Conservation (phyloP, 2,113 vertebrate genomes). For the Blennius ocellaris region DNA sequence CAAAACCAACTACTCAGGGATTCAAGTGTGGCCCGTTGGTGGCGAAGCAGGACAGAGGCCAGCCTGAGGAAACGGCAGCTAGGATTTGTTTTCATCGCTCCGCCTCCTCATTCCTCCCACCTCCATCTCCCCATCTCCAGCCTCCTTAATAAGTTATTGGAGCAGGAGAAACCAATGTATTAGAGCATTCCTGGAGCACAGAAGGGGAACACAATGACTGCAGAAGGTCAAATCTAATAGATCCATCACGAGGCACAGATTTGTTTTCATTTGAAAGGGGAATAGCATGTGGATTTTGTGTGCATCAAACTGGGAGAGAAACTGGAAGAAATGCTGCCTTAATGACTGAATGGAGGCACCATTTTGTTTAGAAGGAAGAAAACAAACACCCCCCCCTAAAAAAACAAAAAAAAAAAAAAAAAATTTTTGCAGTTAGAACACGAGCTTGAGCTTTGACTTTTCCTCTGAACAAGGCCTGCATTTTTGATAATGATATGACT, state of each 20-base stretch:
- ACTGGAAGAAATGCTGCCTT: not conserved
- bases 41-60: constrained; percentile 16
- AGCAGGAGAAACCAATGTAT: constrained; percentile 62
- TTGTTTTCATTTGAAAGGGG: constrained; percentile 42
- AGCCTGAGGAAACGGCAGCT: constrained; percentile 27
- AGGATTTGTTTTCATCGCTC: constrained; percentile 62
- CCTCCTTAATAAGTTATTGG: constrained; percentile 69
- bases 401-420: not conserved
- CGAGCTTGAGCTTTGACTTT: constrained; percentile 5
- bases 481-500: constrained; percentile 36
- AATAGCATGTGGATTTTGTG: constrained; percentile 21
- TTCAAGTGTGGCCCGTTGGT: not conserved
- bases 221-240: constrained; percentile 67
- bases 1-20: constrained; percentile 5
- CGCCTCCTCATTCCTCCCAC: constrained; percentile 57
- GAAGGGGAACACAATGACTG: constrained; percentile 35
- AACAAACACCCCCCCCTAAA: not conserved
- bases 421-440: not conserved
- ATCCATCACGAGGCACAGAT: constrained; percentile 58
- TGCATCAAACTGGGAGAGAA: constrained; percentile 22
- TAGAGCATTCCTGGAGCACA: constrained; percentile 36
- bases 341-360: constrained; percentile 8
- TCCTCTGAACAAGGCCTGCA: not conserved
- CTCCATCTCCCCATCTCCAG: constrained; percentile 44
- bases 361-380: constrained; percentile 33